phyloP scores from a whole-genome alignment of 2,113 vertebrate species.

The Megaptera novaeangliae region DNA sequence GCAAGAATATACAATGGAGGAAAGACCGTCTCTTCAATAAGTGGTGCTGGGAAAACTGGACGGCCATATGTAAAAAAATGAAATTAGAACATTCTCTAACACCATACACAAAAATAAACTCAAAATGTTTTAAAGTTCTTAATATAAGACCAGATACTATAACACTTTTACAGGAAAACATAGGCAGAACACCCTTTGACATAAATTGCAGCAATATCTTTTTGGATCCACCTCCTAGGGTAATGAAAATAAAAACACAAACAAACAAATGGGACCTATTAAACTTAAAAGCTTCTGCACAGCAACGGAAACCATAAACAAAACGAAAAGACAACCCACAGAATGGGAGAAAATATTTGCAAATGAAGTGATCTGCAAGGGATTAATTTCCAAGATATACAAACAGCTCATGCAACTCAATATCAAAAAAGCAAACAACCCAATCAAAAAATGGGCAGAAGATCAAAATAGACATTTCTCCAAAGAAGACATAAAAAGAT shows the following conservation, averaged over 20 bases:
- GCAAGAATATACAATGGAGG: background rate
- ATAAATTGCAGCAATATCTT: background rate
- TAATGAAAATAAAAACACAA: background rate
- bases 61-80: background rate
- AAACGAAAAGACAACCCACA: no score
- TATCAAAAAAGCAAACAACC: no score
- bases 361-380: accelerated
- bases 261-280: no score
- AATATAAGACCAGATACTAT: background rate
- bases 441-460: no score
- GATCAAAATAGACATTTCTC: no score
- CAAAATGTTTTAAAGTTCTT: background rate
- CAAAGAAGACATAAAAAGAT: no score
- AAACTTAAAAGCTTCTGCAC: no score
- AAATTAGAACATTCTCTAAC: background rate
- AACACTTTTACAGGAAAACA: background rate
- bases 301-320: no score
- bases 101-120: background rate
- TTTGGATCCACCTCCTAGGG: background rate
- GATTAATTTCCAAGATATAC: no score
- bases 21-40: background rate
- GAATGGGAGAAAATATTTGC: no score
- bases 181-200: background rate
- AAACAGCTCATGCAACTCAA: no score
- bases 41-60: background rate